These are phyloP conservation scores for Spermophilus dauricus DNA, from an alignment of 2,113 vertebrate species.

Conservation along the genomic window DNA sequence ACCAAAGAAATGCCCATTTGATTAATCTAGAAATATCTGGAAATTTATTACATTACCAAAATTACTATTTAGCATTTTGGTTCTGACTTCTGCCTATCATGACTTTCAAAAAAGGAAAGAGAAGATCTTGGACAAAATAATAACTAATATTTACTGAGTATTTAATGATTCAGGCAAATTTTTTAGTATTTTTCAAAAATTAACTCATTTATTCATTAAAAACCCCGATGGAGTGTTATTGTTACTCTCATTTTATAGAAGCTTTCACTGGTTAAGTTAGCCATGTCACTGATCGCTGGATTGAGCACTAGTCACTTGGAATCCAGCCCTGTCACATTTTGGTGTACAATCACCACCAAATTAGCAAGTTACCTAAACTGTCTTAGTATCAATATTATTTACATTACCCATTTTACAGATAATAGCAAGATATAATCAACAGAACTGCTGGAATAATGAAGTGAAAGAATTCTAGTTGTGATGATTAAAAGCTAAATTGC, in stretches of 20 bases:
- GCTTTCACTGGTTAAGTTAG: background rate
- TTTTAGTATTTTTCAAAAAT: conserved; percentile 6
- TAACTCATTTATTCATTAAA: background rate
- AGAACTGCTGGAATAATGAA: background rate
- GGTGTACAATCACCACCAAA: background rate
- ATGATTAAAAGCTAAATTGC: conserved; percentile 9
- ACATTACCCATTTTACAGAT: background rate
- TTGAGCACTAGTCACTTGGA: background rate
- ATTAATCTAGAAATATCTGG: background rate
- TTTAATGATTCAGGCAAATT: background rate
- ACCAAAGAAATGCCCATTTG: background rate
- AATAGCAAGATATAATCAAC: background rate
- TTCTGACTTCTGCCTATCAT: background rate
- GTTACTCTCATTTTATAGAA: background rate
- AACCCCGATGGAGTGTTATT: background rate
- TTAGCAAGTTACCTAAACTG: background rate
- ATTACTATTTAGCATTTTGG: background rate
- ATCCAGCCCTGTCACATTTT: background rate
- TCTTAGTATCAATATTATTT: background rate
- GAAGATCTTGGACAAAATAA: background rate
- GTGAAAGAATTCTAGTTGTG: background rate
- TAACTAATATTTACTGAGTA: background rate
- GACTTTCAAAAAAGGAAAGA: background rate
- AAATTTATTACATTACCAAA: background rate
- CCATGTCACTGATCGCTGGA: background rate